Percentiles rank a stretch among this genome's conserved stretches.
Conservation (phyloP, 2,888 invertebrate species). For the Callyntrura sp. region DNA sequence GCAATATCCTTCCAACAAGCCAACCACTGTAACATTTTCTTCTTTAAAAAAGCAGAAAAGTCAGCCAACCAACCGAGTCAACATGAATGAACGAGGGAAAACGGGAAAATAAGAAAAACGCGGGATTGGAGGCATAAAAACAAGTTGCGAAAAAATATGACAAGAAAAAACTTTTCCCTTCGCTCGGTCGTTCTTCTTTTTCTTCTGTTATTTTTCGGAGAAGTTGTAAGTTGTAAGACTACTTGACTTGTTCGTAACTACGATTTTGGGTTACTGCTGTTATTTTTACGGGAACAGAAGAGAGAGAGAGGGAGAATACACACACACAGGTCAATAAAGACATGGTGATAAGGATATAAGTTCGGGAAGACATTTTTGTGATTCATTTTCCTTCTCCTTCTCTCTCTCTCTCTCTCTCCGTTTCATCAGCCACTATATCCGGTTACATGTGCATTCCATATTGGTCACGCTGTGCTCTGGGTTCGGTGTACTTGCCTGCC, state of each 20-base stretch:
- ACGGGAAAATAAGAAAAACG: background rate
- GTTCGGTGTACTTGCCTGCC: conserved; percentile 25
- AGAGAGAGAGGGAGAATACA: no score
- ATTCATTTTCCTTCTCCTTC: conserved; percentile 11
- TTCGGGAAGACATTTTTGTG: conserved; percentile 8
- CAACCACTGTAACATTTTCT: conserved; percentile 42
- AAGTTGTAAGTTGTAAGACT: background rate
- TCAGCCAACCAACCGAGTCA: background rate
- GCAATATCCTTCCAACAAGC: conserved; percentile 47
- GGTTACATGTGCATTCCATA: conserved; percentile 30
- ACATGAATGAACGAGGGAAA: conserved; percentile 3
- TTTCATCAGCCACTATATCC: conserved; percentile 32
- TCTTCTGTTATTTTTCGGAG: background rate
- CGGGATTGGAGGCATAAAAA: conserved; percentile 41
- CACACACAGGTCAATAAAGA: conserved; percentile 16
- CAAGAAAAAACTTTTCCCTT: conserved; percentile 11
- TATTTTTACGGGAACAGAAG: background rate
- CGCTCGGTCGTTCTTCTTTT: background rate
- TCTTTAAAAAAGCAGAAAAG: conserved; percentile 28
- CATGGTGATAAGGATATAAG: background rate
- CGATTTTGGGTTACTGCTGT: conserved; percentile 30
- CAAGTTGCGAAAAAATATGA: conserved; percentile 58
- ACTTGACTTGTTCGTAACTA: conserved; percentile 37
- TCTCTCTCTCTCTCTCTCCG: background rate
- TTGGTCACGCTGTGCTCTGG: background rate